phyloP scores from a whole-genome alignment of 2,797 vertebrate species.

The Phoxinus dragarum region DNA sequence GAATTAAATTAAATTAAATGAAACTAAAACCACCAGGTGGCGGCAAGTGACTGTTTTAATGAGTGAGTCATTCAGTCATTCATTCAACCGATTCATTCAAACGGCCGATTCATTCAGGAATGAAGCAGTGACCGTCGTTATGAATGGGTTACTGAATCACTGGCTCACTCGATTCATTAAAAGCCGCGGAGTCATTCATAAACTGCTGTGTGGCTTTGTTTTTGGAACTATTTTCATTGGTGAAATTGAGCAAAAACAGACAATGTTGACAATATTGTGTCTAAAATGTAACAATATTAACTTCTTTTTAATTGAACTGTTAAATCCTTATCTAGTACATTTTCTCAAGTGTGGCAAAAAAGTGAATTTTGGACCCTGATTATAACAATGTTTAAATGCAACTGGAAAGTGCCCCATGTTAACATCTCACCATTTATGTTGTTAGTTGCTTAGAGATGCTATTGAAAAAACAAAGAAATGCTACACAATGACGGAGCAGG shows the following conservation, averaged over 20 bases:
- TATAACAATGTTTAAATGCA: background rate
- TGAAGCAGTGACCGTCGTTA: background rate
- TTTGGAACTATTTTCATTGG: background rate
- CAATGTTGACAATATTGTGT: background rate
- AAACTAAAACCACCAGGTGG: background rate
- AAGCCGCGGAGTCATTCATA: background rate
- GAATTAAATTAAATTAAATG: background rate
- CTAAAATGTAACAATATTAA: background rate
- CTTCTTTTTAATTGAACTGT: background rate
- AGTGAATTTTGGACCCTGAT: background rate
- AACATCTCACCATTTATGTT: constrained; percentile 74
- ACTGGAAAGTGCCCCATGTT: constrained; percentile 28
- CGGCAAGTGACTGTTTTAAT: background rate
- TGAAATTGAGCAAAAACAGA: background rate
- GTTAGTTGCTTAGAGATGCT: constrained; percentile 79
- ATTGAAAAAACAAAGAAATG: constrained; percentile 83
- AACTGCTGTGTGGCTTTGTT: background rate
- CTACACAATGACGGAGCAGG: constrained; percentile 78
- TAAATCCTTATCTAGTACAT: background rate
- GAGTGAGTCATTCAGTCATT: background rate
- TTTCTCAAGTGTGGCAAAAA: background rate
- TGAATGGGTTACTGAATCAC: background rate
- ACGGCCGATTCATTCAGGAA: background rate
- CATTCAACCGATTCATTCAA: background rate
- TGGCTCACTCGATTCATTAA: background rate